Evolutionary conservation across 2,888 invertebrate genomes (phyloP).

Genomic region (Agrotis ipsilon): DNA sequence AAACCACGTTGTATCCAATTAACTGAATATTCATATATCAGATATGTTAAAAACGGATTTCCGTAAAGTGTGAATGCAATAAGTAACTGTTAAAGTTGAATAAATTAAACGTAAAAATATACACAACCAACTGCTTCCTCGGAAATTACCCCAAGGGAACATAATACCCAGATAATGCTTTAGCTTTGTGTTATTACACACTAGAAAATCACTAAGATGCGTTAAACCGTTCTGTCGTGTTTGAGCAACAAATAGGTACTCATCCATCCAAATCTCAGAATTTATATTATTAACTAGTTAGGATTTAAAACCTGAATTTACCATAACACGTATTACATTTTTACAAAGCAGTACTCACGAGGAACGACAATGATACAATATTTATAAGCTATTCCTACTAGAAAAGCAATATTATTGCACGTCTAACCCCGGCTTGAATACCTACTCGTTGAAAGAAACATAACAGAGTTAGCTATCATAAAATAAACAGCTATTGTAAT

Average conservation of each 20-base stretch:
- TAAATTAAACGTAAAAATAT: no score
- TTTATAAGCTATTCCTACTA: conserved; percentile 9
- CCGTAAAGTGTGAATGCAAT: no score
- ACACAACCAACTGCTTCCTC: no score
- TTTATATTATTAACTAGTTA: background rate
- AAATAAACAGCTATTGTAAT: conserved; percentile 30
- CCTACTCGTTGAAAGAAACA: conserved; percentile 5
- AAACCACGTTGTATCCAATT: background rate
- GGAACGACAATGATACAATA: conserved; percentile 9
- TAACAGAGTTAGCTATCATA: conserved; percentile 4
- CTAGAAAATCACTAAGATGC: no score
- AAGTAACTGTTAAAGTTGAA: no score
- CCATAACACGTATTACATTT: background rate
- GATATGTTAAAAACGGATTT: no score
- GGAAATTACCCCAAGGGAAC: no score
- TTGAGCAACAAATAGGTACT: no score
- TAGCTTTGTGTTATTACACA: no score
- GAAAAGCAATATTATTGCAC: conserved; percentile 13
- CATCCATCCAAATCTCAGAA: no score
- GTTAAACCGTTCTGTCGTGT: no score
- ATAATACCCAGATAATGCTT: no score
- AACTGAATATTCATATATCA: background rate
- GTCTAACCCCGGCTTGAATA: conserved; percentile 1
- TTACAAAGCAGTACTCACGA: background rate
- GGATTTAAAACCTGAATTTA: background rate